Evolutionary conservation across 2,113 vertebrate species (phyloP).

Genomic region (Oncorhynchus clarkii): DNA sequence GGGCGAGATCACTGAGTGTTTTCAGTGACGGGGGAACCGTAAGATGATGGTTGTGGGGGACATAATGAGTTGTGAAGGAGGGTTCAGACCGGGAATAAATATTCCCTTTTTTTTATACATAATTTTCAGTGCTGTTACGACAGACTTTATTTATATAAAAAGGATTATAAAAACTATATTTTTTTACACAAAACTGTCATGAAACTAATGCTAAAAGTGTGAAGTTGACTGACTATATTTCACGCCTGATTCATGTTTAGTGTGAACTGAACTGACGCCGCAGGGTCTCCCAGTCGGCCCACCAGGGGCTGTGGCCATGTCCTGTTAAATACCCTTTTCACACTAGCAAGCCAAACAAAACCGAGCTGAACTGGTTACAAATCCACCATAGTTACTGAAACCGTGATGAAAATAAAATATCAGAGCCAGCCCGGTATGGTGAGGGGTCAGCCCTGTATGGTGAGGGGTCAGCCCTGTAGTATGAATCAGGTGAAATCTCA

Average conservation of each 20-base stretch:
- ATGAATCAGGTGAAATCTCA: no score
- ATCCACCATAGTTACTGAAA: no score
- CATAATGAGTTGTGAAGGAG: slow-evolving; percentile 71
- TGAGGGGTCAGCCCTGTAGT: no score
- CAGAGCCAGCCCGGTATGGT: no score
- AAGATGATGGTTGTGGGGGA: slow-evolving; percentile 66
- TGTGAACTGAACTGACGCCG: not conserved
- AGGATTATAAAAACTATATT: slow-evolving; percentile 97
- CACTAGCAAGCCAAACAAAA: no score
- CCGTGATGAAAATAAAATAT: no score
- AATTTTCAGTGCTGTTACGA: slow-evolving; percentile 82
- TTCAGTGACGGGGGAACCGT: slow-evolving; percentile 76
- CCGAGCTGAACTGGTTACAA: no score
- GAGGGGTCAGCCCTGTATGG: no score
- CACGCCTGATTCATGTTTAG: not conserved
- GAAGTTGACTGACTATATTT: slow-evolving; percentile 69
- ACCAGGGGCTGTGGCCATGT: slow-evolving; percentile 51
- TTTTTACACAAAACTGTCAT: slow-evolving; percentile 80
- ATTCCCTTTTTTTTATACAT: slow-evolving; percentile 45
- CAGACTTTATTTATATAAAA: slow-evolving; percentile 87
- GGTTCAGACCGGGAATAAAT: slow-evolving; percentile 71
- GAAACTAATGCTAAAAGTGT: slow-evolving; percentile 83
- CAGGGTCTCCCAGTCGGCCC: slow-evolving; percentile 44
- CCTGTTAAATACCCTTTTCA: no score
- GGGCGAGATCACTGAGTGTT: slow-evolving; percentile 77